Evolutionary conservation across 2,797 vertebrate genomes (phyloP).

Genomic region (Anguilla anguilla): DNA sequence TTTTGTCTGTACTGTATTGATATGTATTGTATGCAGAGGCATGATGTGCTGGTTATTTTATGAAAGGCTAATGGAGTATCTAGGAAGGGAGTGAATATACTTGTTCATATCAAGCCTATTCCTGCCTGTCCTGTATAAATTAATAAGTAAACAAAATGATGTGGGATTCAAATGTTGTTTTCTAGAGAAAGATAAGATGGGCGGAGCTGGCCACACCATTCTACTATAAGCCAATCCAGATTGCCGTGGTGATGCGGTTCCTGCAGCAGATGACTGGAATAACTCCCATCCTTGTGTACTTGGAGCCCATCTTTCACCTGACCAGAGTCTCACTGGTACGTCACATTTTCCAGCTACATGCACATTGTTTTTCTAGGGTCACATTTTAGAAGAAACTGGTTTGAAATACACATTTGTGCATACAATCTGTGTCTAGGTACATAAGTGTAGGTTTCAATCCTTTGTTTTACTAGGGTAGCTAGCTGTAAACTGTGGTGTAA

Average conservation of each 20-base stretch:
- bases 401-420: neutral
- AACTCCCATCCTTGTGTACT: constrained; percentile 80
- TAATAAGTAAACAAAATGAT: neutral
- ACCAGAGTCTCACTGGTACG: constrained; percentile 74
- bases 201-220: constrained; percentile 74
- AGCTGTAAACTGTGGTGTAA: neutral
- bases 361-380: neutral
- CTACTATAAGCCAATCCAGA: constrained; percentile 82
- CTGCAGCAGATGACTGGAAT: constrained; percentile 93
- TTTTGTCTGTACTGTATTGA: no score
- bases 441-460: neutral
- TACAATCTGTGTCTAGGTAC: neutral
- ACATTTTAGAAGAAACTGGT: neutral
- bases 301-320: constrained; percentile 74
- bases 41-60: neutral
- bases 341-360: neutral
- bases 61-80: constrained; percentile 1
- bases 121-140: neutral
- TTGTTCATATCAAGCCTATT: no score
- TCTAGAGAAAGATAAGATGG: constrained; percentile 66
- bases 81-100: no score
- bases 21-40: no score
- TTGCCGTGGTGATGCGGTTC: constrained; percentile 85
- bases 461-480: neutral
- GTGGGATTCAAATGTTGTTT: constrained; percentile 8